Evolutionary conservation across 2,797 vertebrate species (phyloP).

Genomic region (Argya squamiceps): DNA sequence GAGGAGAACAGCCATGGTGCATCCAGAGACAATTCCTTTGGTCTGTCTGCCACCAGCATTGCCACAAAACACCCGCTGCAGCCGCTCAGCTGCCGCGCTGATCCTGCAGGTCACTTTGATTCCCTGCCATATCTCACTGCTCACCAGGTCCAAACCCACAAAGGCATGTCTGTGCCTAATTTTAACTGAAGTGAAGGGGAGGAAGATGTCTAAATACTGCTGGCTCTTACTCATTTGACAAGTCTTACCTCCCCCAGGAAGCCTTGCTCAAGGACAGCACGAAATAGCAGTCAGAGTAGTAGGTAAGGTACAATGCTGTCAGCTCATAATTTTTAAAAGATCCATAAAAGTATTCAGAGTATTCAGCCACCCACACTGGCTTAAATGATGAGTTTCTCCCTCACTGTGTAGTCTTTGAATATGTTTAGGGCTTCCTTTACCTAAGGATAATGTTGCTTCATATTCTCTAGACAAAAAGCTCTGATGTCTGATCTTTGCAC

Average conservation of each 20-base stretch:
- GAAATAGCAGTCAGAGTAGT: background rate
- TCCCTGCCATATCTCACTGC: background rate
- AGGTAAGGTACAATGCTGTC: background rate
- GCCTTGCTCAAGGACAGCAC: background rate
- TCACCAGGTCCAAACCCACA: background rate
- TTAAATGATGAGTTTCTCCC: background rate
- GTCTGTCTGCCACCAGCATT: fast-evolving
- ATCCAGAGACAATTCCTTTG: background rate
- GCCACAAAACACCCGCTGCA: background rate
- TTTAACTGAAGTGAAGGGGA: slow-evolving; percentile 41
- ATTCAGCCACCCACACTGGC: background rate
- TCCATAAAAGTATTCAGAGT: background rate
- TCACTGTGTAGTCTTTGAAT: background rate
- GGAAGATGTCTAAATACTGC: background rate
- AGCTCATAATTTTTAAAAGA: slow-evolving; percentile 5
- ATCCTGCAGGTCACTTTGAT: background rate
- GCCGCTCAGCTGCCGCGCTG: fast-evolving
- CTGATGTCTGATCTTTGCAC: background rate
- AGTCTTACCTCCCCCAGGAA: background rate
- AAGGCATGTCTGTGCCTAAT: slow-evolving; percentile 16
- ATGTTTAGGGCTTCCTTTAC: background rate
- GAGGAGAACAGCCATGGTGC: fast-evolving
- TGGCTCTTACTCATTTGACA: background rate
- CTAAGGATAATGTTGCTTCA: background rate
- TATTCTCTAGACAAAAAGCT: background rate